Base-by-base conservation (phyloP, 2,113 vertebrate genomes). In the Grammatotria lemairii region DNA sequence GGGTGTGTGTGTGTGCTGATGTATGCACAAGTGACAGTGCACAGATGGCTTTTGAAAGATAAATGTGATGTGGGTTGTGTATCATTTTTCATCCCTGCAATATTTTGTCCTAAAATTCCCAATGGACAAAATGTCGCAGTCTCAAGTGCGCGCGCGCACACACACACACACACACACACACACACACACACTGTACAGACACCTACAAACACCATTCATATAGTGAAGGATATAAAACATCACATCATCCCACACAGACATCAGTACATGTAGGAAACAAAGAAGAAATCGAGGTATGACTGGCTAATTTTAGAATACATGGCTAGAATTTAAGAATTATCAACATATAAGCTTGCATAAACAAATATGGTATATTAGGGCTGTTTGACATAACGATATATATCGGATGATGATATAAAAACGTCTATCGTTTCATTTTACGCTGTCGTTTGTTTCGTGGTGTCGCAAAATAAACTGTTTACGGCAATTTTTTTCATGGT, bases 31-130 rank as follows among this genome's bases (percentile, higher is more conserved):
- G 65, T 91, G 92, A 91, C 90, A 91, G 91, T 40, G 85, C 81
- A 89, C 94, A 95, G 94, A 95, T 95, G 94, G 93, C 85, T 85
- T 90, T 91, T 87, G 87, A 84, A 92, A 93, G 91, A 93, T 94
- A 84, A 84, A 94, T 93, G 92, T 83, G 60, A 92, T 21, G 84
- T 84, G 80, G 90, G 87, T 63, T 60, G 58, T 26, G 86, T 81
- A 93, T 95, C 85, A 86, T 89, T 92, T 95, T 95, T 91, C 94
- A 84, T 94, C 80, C 87, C 91, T 85, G 70, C 26, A 70, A 89
- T 85, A 78, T 70, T 88, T 82, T 80, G 51, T 79, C 49, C 81
- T 17, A 17, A 85, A 80, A 51, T 40, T 89, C 91, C 92, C 91
- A 35, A 13, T 1, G 84, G 95, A 92, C 68, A 28, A 73, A 45